These are phyloP conservation scores for Armadillidium nasatum DNA, from an alignment of 1,140 invertebrate genomes.

Conservation along the genomic window DNA sequence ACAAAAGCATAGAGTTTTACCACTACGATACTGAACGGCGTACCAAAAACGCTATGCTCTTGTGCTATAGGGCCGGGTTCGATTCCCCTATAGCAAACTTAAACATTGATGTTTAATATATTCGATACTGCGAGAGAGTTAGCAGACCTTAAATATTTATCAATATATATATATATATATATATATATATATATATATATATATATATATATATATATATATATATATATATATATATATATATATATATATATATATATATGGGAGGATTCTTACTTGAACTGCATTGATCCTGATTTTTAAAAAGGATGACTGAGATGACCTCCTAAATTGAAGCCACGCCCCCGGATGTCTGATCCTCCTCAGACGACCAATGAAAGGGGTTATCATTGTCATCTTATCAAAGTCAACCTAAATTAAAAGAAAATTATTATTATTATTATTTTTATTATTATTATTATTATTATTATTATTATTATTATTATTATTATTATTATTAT, in stretches of 20 bases:
- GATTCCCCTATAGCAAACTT: too few relatives aligned
- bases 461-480: constrained; percentile 20
- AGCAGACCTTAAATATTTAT: too few relatives aligned
- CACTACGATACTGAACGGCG: too few relatives aligned
- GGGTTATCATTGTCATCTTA: not conserved
- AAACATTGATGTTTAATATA: too few relatives aligned
- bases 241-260: constrained; percentile 11
- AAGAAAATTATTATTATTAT: too few relatives aligned
- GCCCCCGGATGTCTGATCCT: not conserved
- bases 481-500: constrained; percentile 15
- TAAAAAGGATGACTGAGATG: not conserved
- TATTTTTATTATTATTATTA: constrained; percentile 25
- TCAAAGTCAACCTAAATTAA: not conserved
- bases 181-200: constrained; percentile 11
- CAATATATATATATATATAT: not conserved
- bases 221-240: constrained; percentile 6
- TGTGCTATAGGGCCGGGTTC: too few relatives aligned
- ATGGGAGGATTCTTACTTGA: not conserved
- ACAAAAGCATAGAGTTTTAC: too few relatives aligned
- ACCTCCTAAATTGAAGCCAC: not conserved
- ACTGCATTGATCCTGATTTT: not conserved
- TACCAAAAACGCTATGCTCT: too few relatives aligned
- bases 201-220: not conserved
- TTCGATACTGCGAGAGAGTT: too few relatives aligned
- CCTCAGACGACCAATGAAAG: not conserved